Evolutionary conservation across 2,888 invertebrate genomes (phyloP), one percentile per base, ranked within the genome.

Genomic region (Dyspetes luteomarginatus): DNA sequence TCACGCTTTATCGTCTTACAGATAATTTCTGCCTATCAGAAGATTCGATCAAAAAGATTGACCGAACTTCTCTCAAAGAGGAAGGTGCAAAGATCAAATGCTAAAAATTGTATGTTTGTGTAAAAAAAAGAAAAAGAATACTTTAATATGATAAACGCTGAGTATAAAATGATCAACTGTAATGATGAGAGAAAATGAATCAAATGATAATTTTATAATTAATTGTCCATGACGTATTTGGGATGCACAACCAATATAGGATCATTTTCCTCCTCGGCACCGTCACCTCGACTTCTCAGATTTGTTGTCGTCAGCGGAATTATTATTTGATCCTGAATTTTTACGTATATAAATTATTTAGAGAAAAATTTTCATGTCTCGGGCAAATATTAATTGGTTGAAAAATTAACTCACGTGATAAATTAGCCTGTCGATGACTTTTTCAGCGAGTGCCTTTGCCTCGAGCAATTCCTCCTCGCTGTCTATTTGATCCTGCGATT

Each of bases 201-300:
- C 15, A 0, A 19, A 9, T 2, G 24, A 30, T 24, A 48, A n/a
- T 64, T 69, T 45, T 22, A 12, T 55, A 65, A 71, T 89, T 89
- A 92, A 82, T 92, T 93, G 84, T 98, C 97, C 56, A 97, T 94
- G 58, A 97, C 95, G 91, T 98, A 99, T 93, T 99, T 98, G 0
- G 99, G 99, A 94, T 99, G 99, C 0, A 99, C 98, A 15, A 99
- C 97, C 3, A 99, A 92, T 50, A 97, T 91, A 0, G 98, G 97
- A 92, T 98, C 97, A 36, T 96, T 95, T 77, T 95, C 95, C 0
- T 94, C 93, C 0, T 62, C 83, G 22, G 26, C 62, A 0, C 93
- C 91, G n/a, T 93, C 93, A 19, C 93, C 93, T 86, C 93, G 93
- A 4, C 93, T 88, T 41, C 93, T 92, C 75, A 93, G 92, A 86